Conservation (phyloP, 2,888 invertebrate species). For the Sesia apiformis region DNA sequence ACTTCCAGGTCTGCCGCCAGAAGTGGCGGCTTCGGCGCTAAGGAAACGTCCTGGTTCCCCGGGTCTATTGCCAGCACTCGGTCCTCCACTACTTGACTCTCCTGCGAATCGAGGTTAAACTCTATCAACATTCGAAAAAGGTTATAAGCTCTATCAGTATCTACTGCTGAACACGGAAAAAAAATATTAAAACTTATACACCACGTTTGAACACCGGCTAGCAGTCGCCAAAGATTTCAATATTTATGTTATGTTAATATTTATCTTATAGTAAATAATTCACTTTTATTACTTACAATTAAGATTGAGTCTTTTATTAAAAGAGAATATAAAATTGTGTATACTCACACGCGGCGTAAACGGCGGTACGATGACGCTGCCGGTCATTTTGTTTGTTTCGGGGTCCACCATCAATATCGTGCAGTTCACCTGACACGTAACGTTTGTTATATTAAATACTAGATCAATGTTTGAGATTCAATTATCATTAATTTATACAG, state of each 20-base stretch:
- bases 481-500: too few relatives aligned
- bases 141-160: neutral
- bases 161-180: too few relatives aligned
- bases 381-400: constrained; percentile 47
- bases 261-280: too few relatives aligned
- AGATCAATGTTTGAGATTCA: neutral
- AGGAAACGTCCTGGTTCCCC: constrained; percentile 57
- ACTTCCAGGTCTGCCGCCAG: constrained; percentile 69
- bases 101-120: constrained; percentile 19
- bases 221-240: too few relatives aligned
- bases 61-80: constrained; percentile 72
- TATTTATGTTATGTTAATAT: too few relatives aligned
- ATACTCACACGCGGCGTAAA: constrained; percentile 32
- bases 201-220: too few relatives aligned
- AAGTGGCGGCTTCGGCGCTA: constrained; percentile 80
- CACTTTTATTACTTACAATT: too few relatives aligned
- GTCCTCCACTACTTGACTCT: constrained; percentile 72
- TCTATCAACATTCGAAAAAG: too few relatives aligned
- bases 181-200: too few relatives aligned
- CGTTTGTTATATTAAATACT: neutral
- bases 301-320: too few relatives aligned
- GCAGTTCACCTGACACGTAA: constrained; percentile 58
- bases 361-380: constrained; percentile 48
- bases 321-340: neutral
- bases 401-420: constrained; percentile 49